Conservation (phyloP, 2,797 vertebrate species). For the Otolemur crassicaudatus region DNA sequence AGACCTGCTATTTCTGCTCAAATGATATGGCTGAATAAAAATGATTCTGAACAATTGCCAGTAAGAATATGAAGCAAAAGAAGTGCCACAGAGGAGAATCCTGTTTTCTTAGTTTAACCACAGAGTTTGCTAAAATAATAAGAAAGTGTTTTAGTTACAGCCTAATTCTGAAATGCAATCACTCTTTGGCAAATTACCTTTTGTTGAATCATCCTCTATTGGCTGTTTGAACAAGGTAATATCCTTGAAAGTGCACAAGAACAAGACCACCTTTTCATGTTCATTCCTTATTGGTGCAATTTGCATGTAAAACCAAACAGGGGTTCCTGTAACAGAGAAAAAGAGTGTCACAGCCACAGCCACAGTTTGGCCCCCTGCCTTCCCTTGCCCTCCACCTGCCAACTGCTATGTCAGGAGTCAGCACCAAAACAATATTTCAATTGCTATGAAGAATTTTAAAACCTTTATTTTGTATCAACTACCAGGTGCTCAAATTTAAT, state of each 20-base stretch:
- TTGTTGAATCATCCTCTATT: conserved; percentile 96
- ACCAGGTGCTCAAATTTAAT: not conserved
- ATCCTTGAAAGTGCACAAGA: conserved; percentile 98
- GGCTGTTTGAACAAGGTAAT: conserved; percentile 98
- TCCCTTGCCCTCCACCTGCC: not conserved
- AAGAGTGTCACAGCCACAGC: not conserved
- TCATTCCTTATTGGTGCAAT: conserved; percentile 98
- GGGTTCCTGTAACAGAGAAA: conserved; percentile 90
- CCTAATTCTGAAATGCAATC: not conserved
- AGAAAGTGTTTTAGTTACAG: not conserved
- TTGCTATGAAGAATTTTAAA: not conserved
- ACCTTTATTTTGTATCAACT: not conserved
- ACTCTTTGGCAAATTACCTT: conserved; percentile 89
- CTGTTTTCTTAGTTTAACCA: not conserved
- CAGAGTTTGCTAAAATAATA: not conserved
- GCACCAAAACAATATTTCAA: not conserved
- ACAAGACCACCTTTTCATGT: conserved; percentile 98
- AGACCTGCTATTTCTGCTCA: not conserved
- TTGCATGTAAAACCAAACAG: conserved; percentile 99
- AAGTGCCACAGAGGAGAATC: not conserved
- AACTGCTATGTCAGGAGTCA: not conserved
- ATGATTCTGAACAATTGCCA: not conserved
- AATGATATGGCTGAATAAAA: conserved; percentile 1
- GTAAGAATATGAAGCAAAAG: not conserved
- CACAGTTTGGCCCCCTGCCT: not conserved